A percentile compares a stretch with the other conserved stretches of the same genome.
These are phyloP conservation scores for Endomychus coccineus DNA, from an alignment of 2,888 invertebrate genomes.

Conservation along the genomic window DNA sequence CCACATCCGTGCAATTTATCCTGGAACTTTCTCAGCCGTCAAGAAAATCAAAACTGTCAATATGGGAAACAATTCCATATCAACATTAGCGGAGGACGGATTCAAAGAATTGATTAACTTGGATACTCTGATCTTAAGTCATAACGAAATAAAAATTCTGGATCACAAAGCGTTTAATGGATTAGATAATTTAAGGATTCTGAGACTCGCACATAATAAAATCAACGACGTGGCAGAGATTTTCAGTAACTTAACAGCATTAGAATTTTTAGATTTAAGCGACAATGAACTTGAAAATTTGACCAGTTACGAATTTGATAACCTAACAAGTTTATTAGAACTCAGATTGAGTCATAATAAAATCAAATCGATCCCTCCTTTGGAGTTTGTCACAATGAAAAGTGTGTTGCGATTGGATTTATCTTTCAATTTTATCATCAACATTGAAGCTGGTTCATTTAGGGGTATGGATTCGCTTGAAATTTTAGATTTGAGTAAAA, in stretches of 20 bases:
- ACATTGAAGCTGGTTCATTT: constrained; percentile 29
- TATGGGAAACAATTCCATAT: constrained; percentile 35
- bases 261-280: constrained; percentile 31
- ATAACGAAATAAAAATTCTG: constrained; percentile 33
- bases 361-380: constrained; percentile 23
- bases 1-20: constrained; percentile 31
- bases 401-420: constrained; percentile 30
- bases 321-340: constrained; percentile 28
- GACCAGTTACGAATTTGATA: constrained; percentile 29
- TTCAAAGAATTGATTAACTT: constrained; percentile 36
- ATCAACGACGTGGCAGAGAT: constrained; percentile 26
- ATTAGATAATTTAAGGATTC: constrained; percentile 26
- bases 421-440: constrained; percentile 31
- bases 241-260: constrained; percentile 24
- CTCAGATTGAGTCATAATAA: constrained; percentile 33
- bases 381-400: constrained; percentile 25
- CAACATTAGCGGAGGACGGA: constrained; percentile 31
- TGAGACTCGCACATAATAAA: constrained; percentile 34
- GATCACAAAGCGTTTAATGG: constrained; percentile 33
- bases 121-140: constrained; percentile 27
- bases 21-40: constrained; percentile 37
- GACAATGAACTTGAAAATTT: constrained; percentile 31
- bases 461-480: constrained; percentile 31
- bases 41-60: constrained; percentile 37
- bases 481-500: constrained; percentile 32